Percentiles rank a stretch among this genome's conserved stretches.
Conservation (phyloP, 2,888 invertebrate species). For the Linnaemya vulpina region DNA sequence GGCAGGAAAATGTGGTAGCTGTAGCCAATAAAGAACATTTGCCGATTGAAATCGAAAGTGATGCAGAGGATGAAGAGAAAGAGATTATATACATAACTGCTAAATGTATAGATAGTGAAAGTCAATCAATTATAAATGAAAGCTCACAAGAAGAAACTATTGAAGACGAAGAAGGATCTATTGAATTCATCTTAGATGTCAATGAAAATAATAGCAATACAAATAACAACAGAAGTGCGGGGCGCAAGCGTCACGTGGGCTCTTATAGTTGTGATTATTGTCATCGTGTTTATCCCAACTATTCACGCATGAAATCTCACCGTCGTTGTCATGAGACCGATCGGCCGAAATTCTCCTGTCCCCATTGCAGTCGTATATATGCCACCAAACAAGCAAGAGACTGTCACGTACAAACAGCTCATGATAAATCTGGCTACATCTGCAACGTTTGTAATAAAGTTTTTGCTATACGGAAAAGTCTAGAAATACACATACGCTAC, state of each 20-base stretch:
- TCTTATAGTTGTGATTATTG: constrained; percentile 72
- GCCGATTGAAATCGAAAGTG: constrained; percentile 55
- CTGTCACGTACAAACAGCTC: constrained; percentile 75
- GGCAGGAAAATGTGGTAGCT: constrained; percentile 72
- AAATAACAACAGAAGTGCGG: not conserved
- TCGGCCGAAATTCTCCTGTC: constrained; percentile 72
- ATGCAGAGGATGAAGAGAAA: constrained; percentile 1
- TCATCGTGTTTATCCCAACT: constrained; percentile 72
- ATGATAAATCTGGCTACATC: constrained; percentile 72
- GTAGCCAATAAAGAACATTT: constrained; percentile 72
- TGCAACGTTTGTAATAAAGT: constrained; percentile 76
- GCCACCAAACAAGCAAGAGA: constrained; percentile 76
- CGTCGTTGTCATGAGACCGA: constrained; percentile 73
- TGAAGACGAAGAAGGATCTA: not conserved
- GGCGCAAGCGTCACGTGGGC: constrained; percentile 70
- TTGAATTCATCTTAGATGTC: not conserved
- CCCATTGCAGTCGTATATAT: constrained; percentile 73
- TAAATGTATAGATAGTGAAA: constrained; percentile 19
- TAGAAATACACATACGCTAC: constrained; percentile 77
- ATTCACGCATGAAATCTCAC: constrained; percentile 74
- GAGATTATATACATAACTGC: not conserved
- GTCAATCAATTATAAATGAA: constrained; percentile 29
- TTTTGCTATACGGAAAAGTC: constrained; percentile 75
- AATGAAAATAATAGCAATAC: not conserved
- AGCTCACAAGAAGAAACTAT: constrained; percentile 47